Evolutionary conservation across 2,797 vertebrate species (phyloP).

Genomic region (Myotis vivesi): DNA sequence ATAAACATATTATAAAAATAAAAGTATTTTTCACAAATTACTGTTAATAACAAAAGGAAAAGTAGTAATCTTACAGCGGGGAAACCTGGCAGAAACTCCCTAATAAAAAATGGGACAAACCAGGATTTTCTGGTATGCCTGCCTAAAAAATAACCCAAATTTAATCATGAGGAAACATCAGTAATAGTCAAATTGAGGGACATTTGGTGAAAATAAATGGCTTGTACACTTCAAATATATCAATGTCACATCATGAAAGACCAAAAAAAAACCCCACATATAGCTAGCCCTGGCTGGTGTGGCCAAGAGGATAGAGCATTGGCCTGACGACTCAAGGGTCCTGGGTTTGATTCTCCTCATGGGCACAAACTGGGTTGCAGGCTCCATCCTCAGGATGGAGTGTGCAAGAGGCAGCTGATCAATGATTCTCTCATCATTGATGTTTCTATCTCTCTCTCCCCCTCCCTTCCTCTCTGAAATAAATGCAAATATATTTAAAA

Average conservation of each 20-base stretch:
- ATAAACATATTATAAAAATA: not conserved
- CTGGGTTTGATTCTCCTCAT: no score
- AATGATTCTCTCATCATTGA: no score
- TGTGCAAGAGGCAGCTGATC: no score
- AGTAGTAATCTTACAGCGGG: not conserved
- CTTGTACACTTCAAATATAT: not conserved
- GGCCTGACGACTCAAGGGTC: no score
- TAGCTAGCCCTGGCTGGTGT: no score
- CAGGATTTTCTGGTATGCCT: not conserved
- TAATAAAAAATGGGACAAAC: not conserved
- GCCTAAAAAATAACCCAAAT: not conserved
- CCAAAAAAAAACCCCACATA: not conserved
- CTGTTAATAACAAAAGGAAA: slow-evolving; percentile 39
- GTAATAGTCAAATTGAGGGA: not conserved
- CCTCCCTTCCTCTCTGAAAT: no score
- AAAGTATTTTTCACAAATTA: not conserved
- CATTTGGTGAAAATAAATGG: slow-evolving; percentile 14
- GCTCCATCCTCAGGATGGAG: no score
- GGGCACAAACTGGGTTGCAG: no score
- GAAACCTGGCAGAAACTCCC: not conserved
- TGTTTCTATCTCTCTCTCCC: no score
- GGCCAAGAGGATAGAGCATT: no score
- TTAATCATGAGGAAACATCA: not conserved
- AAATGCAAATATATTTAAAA: no score
- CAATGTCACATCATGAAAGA: not conserved